Conservation (phyloP, 2,113 vertebrate genomes). For the Periophthalmus modestus region DNA sequence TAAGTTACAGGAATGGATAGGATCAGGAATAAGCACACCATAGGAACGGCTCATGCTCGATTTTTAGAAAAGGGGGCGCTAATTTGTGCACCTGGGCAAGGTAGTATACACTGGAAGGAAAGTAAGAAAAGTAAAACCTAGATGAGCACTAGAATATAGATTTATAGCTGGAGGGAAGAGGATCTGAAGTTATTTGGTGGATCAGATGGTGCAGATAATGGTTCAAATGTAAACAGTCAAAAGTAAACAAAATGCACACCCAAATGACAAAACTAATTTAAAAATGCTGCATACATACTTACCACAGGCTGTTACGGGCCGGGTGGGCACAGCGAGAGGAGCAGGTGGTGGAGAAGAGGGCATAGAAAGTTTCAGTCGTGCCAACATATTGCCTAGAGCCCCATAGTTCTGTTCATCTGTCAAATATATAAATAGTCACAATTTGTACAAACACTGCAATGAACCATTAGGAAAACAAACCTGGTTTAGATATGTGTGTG, state of each 20-base stretch:
- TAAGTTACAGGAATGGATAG: neutral
- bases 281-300: neutral
- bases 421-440: neutral
- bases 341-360: conserved; percentile 17
- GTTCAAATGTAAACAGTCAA: neutral
- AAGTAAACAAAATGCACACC: neutral
- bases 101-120: neutral
- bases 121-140: neutral
- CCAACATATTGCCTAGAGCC: conserved; percentile 7
- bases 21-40: neutral
- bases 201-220: neutral
- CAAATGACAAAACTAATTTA: neutral
- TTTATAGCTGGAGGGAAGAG: neutral
- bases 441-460: neutral
- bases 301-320: conserved; percentile 34
- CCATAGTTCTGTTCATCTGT: conserved; percentile 9
- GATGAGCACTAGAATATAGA: neutral
- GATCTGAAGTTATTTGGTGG: neutral
- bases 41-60: neutral
- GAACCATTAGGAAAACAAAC: conserved; percentile 32
- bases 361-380: conserved; percentile 4
- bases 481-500: conserved; percentile 23
- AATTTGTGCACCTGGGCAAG: neutral
- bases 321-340: conserved; percentile 24
- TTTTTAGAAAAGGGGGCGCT: too few relatives aligned